phyloP scores from a whole-genome alignment of 1,140 invertebrate genomes.

The Drosophila lacteicornis region DNA sequence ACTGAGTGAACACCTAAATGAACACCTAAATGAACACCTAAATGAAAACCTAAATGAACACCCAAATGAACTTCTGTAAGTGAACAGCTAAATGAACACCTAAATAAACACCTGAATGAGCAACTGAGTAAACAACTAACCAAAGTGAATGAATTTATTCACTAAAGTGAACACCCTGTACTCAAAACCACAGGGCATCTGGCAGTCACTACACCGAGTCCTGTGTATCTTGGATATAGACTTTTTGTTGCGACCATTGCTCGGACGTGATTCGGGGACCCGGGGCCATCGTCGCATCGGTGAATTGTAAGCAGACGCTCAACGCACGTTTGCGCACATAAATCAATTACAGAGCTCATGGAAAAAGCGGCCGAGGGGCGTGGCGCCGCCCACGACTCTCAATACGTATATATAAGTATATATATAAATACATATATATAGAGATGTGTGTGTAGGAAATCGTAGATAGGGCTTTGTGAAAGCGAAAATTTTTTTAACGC shows the following conservation, averaged over 20 bases:
- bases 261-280: constrained; percentile 23
- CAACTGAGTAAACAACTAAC: too few relatives aligned
- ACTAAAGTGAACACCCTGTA: not conserved
- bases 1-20: too few relatives aligned
- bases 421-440: not conserved
- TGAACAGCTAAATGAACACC: too few relatives aligned
- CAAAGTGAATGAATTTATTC: too few relatives aligned
- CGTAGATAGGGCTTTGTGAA: constrained; percentile 67
- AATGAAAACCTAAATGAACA: too few relatives aligned
- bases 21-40: too few relatives aligned
- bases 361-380: constrained; percentile 47
- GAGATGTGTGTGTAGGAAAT: constrained; percentile 25
- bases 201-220: not conserved
- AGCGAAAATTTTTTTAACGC: constrained; percentile 76
- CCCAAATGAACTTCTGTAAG: too few relatives aligned
- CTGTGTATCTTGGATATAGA: not conserved
- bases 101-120: too few relatives aligned
- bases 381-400: constrained; percentile 38
- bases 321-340: constrained; percentile 76
- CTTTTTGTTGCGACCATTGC: constrained; percentile 32
- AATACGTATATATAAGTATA: constrained; percentile 31
- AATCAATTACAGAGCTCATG: constrained; percentile 77
- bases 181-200: constrained; percentile 2
- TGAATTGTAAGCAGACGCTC: constrained; percentile 74
- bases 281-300: constrained; percentile 21